A percentile compares a stretch with the other conserved stretches of the same genome.
Conservation (phyloP, 2,797 vertebrate genomes). For the Gobio occitaniae region DNA sequence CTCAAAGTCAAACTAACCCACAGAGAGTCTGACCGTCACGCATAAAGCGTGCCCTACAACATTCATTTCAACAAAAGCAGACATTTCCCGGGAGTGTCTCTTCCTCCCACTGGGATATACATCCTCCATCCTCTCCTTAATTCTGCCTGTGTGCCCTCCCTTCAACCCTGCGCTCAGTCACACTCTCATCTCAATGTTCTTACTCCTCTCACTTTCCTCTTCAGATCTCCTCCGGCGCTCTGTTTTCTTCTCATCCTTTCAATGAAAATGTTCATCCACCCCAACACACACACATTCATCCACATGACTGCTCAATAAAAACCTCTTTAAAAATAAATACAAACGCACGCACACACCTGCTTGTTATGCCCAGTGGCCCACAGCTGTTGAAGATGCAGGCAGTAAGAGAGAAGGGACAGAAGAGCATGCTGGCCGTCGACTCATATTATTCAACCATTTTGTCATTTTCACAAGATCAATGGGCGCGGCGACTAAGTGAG, state of each 20-base stretch:
- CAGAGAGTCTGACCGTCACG: slow-evolving; percentile 33
- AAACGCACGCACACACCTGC: slow-evolving; percentile 30
- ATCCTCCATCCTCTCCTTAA: slow-evolving; percentile 37
- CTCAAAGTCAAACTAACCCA: slow-evolving; percentile 40
- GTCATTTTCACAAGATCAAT: slow-evolving; percentile 61
- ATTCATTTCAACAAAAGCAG: slow-evolving; percentile 28
- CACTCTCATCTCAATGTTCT: slow-evolving; percentile 4
- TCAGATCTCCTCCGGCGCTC: slow-evolving; percentile 3
- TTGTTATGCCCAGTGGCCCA: slow-evolving; percentile 25
- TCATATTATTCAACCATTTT: slow-evolving; percentile 65
- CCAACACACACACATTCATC: slow-evolving; percentile 23
- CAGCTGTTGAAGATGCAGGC: slow-evolving; percentile 47
- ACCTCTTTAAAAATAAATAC: slow-evolving; percentile 39
- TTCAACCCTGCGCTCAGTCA: slow-evolving; percentile 10
- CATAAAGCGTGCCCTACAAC: slow-evolving; percentile 8
- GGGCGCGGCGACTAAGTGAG: slow-evolving; percentile 37
- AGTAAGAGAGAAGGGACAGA: slow-evolving; percentile 62
- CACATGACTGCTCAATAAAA: slow-evolving; percentile 31
- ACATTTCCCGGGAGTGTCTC: slow-evolving; percentile 32
- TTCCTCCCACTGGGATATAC: slow-evolving; percentile 24
- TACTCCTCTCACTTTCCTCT: slow-evolving; percentile 1
- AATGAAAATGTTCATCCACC: slow-evolving; percentile 25
- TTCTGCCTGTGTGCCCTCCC: slow-evolving; percentile 12
- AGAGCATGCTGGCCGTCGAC: slow-evolving; percentile 64
- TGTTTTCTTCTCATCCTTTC: neutral